Percentiles rank a stretch among this genome's conserved stretches.
Conservation (phyloP, 2,888 invertebrate genomes). For the Bombylius discolor region DNA sequence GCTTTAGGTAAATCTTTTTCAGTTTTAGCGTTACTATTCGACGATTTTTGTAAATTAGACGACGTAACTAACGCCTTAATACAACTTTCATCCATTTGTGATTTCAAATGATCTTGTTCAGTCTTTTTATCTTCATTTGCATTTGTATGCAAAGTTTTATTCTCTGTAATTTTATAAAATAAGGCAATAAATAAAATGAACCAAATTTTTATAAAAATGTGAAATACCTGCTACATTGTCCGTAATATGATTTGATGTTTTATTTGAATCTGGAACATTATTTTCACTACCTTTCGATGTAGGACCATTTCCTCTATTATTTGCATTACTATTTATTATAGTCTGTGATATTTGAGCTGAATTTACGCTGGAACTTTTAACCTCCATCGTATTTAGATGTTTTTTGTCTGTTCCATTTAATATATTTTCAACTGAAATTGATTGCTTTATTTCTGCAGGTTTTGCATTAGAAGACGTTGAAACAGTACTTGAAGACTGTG, state of each 20-base stretch:
- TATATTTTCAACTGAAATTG: neutral
- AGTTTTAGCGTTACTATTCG: conserved; percentile 23
- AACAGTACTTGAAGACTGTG: conserved; percentile 18
- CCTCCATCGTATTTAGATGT: neutral
- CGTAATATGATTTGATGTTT: neutral
- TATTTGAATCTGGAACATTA: neutral
- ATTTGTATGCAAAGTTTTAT: neutral
- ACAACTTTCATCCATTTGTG: neutral
- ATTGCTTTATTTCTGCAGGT: conserved; percentile 4
- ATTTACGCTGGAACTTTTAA: neutral
- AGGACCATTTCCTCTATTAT: neutral
- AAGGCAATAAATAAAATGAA: neutral
- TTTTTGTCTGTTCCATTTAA: too few relatives aligned
- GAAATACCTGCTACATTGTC: neutral
- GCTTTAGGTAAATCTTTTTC: conserved; percentile 59
- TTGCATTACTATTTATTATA: neutral
- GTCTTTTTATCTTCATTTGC: neutral
- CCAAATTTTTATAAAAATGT: neutral
- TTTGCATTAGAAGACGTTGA: conserved; percentile 27
- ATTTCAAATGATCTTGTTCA: neutral
- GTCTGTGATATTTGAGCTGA: neutral
- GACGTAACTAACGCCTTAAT: neutral
- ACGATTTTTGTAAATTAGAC: neutral
- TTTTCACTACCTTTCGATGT: neutral
- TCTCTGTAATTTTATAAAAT: neutral